Conservation (phyloP, 2,888 invertebrate species). For the Arge pagana region DNA sequence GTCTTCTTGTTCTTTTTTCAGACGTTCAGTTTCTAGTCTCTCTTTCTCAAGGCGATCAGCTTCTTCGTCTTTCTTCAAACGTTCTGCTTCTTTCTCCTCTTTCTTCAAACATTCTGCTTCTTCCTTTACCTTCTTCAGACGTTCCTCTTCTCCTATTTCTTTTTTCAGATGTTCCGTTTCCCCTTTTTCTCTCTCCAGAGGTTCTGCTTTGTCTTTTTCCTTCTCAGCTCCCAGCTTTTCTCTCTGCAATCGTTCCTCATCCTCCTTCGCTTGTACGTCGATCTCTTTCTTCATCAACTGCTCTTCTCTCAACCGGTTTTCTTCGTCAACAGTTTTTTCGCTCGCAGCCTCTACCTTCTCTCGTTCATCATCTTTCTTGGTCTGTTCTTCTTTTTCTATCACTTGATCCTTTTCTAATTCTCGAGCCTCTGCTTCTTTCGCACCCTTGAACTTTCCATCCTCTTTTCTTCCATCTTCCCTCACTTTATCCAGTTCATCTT, state of each 20-base stretch:
- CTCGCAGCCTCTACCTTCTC: slow-evolving; percentile 28
- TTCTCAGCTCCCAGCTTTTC: background rate
- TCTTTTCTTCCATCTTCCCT: slow-evolving; percentile 27
- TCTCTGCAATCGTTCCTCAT: background rate
- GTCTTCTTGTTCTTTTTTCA: background rate
- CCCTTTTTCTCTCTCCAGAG: background rate
- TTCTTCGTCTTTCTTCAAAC: background rate
- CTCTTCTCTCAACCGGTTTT: slow-evolving; percentile 10
- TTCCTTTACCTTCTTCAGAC: slow-evolving; percentile 2
- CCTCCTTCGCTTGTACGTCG: background rate
- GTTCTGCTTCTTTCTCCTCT: background rate
- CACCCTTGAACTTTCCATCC: slow-evolving; percentile 27
- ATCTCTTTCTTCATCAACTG: background rate
- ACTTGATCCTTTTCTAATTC: slow-evolving; percentile 24
- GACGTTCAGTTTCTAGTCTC: background rate
- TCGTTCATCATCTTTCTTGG: slow-evolving; percentile 26
- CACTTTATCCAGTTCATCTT: slow-evolving; percentile 19
- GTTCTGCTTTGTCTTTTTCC: background rate
- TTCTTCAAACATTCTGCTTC: background rate
- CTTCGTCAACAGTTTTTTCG: slow-evolving; percentile 25
- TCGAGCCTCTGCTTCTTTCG: slow-evolving; percentile 24
- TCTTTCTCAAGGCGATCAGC: background rate
- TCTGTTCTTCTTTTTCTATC: slow-evolving; percentile 29
- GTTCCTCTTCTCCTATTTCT: background rate
- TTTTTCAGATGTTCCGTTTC: background rate